A percentile compares a stretch with the other conserved stretches of the same genome.
Evolutionary conservation across 2,888 invertebrate genomes (phyloP).

Genomic region (Drosophila maculinotata): DNA sequence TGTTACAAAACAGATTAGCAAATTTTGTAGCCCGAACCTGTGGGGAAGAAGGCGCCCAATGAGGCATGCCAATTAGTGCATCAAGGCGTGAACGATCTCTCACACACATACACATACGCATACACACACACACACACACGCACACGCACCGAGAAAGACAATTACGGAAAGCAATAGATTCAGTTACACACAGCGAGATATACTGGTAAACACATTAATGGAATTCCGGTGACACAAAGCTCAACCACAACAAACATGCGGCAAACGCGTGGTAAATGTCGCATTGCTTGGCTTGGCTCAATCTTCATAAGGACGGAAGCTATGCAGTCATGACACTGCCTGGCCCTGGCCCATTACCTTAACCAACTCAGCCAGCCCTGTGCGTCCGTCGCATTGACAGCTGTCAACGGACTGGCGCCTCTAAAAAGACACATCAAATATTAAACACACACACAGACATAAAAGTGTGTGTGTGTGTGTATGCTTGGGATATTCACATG

Average conservation of each 20-base stretch:
- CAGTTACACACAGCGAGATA: conserved; percentile 8
- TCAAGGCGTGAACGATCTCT: conserved; percentile 62
- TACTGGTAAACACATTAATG: conserved; percentile 39
- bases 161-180: neutral
- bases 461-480: conserved; percentile 21
- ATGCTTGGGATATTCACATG: conserved; percentile 13
- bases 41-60: conserved; percentile 33
- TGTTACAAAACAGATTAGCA: conserved; percentile 53
- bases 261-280: conserved; percentile 15
- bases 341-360: conserved; percentile 29
- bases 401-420: conserved; percentile 65
- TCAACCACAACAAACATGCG: conserved; percentile 5
- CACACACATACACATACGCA: conserved; percentile 41
- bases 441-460: conserved; percentile 28
- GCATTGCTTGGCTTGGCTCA: conserved; percentile 33
- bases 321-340: conserved; percentile 16
- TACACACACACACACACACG: conserved; percentile 19
- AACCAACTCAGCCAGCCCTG: conserved; percentile 10
- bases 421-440: conserved; percentile 47
- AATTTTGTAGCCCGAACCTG: conserved; percentile 1
- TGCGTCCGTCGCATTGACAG: conserved; percentile 51
- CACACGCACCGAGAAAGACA: too few species aligned
- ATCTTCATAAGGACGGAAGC: conserved; percentile 5
- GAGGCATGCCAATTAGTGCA: conserved; percentile 75
- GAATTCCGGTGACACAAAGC: conserved; percentile 32